Evolutionary conservation across 2,888 invertebrate species (phyloP).

Genomic region (Shargacucullia verbasci): DNA sequence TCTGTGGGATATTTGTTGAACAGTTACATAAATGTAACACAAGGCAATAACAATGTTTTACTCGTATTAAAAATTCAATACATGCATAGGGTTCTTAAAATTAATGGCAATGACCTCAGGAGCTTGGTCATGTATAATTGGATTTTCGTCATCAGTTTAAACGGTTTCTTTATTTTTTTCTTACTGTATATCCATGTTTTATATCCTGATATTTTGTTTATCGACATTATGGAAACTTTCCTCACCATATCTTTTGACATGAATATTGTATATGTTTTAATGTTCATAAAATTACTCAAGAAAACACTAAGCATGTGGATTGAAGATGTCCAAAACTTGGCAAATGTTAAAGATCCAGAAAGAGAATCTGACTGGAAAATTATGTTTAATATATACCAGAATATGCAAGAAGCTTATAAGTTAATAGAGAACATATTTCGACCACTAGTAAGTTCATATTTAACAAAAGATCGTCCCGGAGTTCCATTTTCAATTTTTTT

Average conservation of each 20-base stretch:
- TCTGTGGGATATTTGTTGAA: background rate
- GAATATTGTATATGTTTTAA: slow-evolving; percentile 11
- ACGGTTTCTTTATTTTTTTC: background rate
- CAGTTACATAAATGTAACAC: slow-evolving; percentile 3
- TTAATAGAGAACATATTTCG: slow-evolving; percentile 8
- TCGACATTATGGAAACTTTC: background rate
- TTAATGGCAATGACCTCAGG: background rate
- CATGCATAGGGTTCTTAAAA: slow-evolving; percentile 7
- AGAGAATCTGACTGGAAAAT: slow-evolving; percentile 4
- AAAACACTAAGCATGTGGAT: slow-evolving; percentile 11
- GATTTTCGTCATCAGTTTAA: slow-evolving; percentile 1
- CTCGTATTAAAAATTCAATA: slow-evolving; percentile 8
- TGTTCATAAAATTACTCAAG: slow-evolving; percentile 12
- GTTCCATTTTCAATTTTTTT: too few relatives aligned
- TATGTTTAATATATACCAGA: slow-evolving; percentile 8
- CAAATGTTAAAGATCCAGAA: background rate
- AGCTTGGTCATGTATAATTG: background rate
- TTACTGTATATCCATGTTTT: background rate
- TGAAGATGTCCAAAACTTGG: background rate
- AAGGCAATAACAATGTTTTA: slow-evolving; percentile 6
- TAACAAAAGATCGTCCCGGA: too few relatives aligned
- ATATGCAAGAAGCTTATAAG: slow-evolving; percentile 14
- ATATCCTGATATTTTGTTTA: background rate
- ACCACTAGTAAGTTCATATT: slow-evolving; percentile 2
- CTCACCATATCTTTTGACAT: slow-evolving; percentile 2